These are phyloP conservation scores for Typhlomys cinereus DNA, from an alignment of 2,113 vertebrate species.

Conservation along the genomic window DNA sequence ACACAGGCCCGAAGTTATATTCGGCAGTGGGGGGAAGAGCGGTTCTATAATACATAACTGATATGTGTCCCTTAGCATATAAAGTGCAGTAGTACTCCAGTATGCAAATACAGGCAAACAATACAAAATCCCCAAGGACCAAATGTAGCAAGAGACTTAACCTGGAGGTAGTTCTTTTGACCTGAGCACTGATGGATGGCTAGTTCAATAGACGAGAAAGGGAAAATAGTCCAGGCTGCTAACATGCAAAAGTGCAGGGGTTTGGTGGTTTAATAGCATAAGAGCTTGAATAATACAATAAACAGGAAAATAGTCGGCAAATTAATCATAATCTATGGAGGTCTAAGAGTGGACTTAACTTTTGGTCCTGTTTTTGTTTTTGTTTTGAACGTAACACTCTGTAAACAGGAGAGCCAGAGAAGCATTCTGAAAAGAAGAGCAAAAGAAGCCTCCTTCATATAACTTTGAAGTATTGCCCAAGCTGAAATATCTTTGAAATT, in stretches of 20 bases:
- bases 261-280: background rate
- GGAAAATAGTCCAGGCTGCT: background rate
- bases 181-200: background rate
- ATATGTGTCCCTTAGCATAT: background rate
- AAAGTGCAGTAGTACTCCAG: background rate
- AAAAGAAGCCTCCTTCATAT: conserved; percentile 1
- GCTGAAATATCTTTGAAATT: conserved; percentile 31
- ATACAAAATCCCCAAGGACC: background rate
- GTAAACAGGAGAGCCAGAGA: background rate
- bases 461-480: background rate
- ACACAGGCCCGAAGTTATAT: background rate
- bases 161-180: background rate
- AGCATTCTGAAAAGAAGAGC: background rate
- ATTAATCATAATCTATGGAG: background rate
- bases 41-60: background rate
- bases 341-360: background rate
- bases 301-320: background rate
- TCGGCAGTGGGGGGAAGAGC: background rate
- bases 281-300: background rate
- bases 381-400: background rate
- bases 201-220: background rate
- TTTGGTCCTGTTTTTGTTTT: background rate
- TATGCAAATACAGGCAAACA: background rate
- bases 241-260: background rate
- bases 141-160: conserved; percentile 3